Conservation (phyloP, 2,888 invertebrate genomes). For the Parascotia fuliginaria region DNA sequence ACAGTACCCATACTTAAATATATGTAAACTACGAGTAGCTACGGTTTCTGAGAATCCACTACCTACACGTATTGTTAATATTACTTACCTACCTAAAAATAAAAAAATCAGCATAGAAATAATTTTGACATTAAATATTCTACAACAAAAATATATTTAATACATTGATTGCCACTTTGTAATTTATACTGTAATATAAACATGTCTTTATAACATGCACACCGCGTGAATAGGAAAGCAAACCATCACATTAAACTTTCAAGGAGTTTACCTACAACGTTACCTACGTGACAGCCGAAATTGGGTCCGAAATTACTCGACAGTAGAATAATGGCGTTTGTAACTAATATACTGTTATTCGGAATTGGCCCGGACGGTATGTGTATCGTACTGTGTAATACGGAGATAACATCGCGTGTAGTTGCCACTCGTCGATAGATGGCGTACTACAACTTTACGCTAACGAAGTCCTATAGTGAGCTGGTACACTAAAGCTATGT, state of each 20-base stretch:
- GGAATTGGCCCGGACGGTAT: slow-evolving; percentile 55
- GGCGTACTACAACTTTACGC: slow-evolving; percentile 42
- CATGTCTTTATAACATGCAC: slow-evolving; percentile 23
- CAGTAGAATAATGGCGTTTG: slow-evolving; percentile 52
- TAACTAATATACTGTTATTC: slow-evolving; percentile 55
- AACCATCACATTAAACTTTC: slow-evolving; percentile 52
- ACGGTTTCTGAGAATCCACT: neutral
- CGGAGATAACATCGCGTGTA: slow-evolving; percentile 27
- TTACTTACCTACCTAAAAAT: too few species aligned
- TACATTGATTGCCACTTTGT: too few species aligned
- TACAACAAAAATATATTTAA: too few species aligned
- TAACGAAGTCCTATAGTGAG: slow-evolving; percentile 8
- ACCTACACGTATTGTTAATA: neutral
- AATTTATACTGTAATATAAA: slow-evolving; percentile 28
- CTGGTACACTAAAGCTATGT: slow-evolving; percentile 27
- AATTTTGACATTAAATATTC: too few species aligned
- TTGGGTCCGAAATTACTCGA: slow-evolving; percentile 55
- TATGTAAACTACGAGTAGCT: slow-evolving; percentile 9
- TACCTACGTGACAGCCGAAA: slow-evolving; percentile 49
- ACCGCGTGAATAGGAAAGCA: slow-evolving; percentile 35
- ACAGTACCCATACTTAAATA: slow-evolving; percentile 22
- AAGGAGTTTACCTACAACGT: slow-evolving; percentile 46
- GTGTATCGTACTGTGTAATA: slow-evolving; percentile 52
- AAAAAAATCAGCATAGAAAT: too few species aligned
- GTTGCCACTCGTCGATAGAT: slow-evolving; percentile 62